phyloP scores from a whole-genome alignment of 2,797 vertebrate species.

The Oreochromis grahami region DNA sequence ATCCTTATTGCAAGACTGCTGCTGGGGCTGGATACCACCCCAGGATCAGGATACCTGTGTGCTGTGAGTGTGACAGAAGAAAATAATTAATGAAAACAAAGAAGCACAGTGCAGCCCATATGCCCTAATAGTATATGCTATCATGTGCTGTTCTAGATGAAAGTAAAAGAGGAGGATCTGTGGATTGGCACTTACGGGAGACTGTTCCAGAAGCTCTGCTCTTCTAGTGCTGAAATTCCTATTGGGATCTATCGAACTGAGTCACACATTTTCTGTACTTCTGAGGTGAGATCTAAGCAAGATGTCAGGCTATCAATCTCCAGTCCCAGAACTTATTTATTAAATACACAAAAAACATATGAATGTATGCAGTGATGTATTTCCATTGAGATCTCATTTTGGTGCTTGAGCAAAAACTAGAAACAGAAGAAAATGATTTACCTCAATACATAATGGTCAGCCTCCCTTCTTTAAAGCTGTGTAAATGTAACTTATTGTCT shows the following conservation, averaged over 20 bases:
- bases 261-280: slow-evolving; percentile 69
- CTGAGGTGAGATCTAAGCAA: slow-evolving; percentile 65
- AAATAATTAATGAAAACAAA: background rate
- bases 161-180: slow-evolving; percentile 78
- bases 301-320: background rate
- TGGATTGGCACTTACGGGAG: slow-evolving; percentile 82
- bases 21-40: slow-evolving; percentile 82
- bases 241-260: slow-evolving; percentile 84
- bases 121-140: background rate
- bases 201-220: slow-evolving; percentile 84
- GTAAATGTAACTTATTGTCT: background rate
- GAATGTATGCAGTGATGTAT: background rate
- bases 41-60: slow-evolving; percentile 83
- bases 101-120: background rate
- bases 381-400: background rate
- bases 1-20: slow-evolving; percentile 81
- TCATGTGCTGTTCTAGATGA: slow-evolving; percentile 66
- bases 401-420: background rate
- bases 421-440: background rate
- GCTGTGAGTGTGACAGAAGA: slow-evolving; percentile 69
- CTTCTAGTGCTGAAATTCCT: slow-evolving; percentile 81
- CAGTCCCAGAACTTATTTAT: background rate
- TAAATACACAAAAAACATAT: background rate
- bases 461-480: background rate
- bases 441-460: background rate